phyloP scores from a whole-genome alignment of 2,113 vertebrate species.

The Amphilophus citrinellus region DNA sequence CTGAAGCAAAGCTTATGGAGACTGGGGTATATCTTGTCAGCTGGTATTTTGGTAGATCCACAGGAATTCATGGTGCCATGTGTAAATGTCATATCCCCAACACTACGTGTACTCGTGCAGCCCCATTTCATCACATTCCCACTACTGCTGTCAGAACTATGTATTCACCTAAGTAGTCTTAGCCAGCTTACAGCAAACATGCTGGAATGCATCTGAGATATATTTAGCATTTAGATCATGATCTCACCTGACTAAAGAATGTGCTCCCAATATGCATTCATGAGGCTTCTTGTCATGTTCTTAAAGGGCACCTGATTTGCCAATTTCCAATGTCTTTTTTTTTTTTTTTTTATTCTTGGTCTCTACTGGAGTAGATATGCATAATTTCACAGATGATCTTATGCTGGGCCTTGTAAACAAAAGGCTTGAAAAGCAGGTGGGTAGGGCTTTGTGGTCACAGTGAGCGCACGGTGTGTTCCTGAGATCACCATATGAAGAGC shows the following conservation, averaged over 20 bases:
- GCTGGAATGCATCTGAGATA: background rate
- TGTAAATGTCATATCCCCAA: background rate
- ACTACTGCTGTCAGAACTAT: background rate
- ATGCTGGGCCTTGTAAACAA: background rate
- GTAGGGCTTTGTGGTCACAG: background rate
- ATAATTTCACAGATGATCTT: background rate
- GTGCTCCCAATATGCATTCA: background rate
- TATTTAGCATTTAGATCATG: background rate
- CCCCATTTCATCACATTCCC: background rate
- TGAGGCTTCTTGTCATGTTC: background rate
- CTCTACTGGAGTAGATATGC: background rate
- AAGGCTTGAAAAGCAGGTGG: background rate
- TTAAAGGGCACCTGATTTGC: background rate
- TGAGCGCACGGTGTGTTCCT: background rate
- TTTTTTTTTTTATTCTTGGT: background rate
- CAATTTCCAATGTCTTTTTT: background rate
- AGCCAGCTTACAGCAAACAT: background rate
- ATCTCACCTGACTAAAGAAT: slow-evolving; percentile 1
- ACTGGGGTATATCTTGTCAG: background rate
- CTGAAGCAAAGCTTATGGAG: background rate
- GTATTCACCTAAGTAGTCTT: background rate
- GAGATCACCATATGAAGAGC: background rate
- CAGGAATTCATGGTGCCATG: background rate
- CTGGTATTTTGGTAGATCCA: background rate
- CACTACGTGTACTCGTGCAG: background rate